phyloP scores from a whole-genome alignment of 1,140 invertebrate genomes.

The Adoxophyes honmai region DNA sequence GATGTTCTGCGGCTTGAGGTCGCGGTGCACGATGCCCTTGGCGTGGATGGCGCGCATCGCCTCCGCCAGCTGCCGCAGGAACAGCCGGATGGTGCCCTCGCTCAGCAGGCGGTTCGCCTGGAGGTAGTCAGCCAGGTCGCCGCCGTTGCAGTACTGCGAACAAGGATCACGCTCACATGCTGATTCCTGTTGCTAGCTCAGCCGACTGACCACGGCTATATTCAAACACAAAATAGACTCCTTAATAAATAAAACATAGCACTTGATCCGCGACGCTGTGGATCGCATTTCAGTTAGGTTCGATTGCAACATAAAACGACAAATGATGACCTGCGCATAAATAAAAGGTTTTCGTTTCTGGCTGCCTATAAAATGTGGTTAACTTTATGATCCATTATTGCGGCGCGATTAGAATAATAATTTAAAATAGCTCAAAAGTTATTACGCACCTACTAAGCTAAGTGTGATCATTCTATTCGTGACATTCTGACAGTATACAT shows the following conservation, averaged over 20 bases:
- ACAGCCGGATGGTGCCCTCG: constrained; percentile 97
- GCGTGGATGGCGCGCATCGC: constrained; percentile 97
- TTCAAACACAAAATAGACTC: too few relatives aligned
- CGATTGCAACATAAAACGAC: constrained; percentile 4
- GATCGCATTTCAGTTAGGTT: constrained; percentile 16
- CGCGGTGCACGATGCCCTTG: constrained; percentile 98
- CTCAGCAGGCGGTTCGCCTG: constrained; percentile 93
- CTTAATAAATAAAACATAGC: too few relatives aligned
- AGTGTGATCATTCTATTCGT: constrained; percentile 1
- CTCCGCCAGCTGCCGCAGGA: constrained; percentile 96
- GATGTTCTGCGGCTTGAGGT: constrained; percentile 99
- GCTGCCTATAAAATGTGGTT: constrained; percentile 17
- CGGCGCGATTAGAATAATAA: constrained; percentile 7
- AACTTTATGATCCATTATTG: constrained; percentile 17
- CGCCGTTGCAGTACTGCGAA: constrained; percentile 97
- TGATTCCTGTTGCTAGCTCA: too few relatives aligned
- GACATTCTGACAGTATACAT: not conserved
- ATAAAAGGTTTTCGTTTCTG: not conserved
- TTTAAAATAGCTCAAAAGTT: constrained; percentile 14
- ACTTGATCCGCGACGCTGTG: constrained; percentile 2
- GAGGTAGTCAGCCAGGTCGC: constrained; percentile 98
- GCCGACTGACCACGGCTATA: too few relatives aligned
- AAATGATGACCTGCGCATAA: constrained; percentile 14
- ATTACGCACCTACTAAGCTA: constrained; percentile 1
- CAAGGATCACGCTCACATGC: too few relatives aligned